Percentiles rank a stretch among this genome's conserved stretches.
These are phyloP conservation scores for Emydocephalus ijimae DNA, from an alignment of 2,113 vertebrate species.

Conservation along the genomic window DNA sequence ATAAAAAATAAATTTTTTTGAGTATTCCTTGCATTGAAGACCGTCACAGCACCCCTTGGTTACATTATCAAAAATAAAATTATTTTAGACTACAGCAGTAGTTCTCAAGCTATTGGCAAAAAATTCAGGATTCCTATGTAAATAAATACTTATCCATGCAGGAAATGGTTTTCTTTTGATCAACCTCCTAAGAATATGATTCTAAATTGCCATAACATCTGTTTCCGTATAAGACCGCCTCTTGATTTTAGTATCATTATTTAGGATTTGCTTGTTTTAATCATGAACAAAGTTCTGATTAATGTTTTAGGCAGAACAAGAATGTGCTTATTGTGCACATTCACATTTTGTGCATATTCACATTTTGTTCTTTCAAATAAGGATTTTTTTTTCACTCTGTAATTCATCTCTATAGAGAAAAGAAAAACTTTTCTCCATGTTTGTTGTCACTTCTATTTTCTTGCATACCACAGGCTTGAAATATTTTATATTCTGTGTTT, in stretches of 20 bases:
- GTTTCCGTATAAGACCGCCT: neutral
- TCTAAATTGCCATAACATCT: neutral
- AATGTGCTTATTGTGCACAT: neutral
- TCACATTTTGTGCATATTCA: neutral
- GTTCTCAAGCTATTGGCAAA: neutral
- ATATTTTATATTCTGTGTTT: neutral
- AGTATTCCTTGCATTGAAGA: neutral
- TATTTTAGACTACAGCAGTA: neutral
- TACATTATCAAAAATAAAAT: neutral
- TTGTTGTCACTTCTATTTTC: neutral
- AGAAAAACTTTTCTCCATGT: neutral
- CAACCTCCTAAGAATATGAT: neutral
- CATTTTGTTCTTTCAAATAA: neutral
- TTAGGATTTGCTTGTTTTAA: neutral
- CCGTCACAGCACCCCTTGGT: neutral
- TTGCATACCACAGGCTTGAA: neutral
- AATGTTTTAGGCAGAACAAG: neutral
- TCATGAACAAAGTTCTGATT: neutral
- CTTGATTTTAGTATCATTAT: neutral
- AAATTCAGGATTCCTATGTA: neutral
- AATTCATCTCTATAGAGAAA: neutral
- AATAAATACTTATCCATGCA: neutral
- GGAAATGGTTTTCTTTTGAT: neutral
- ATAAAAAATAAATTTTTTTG: neutral
- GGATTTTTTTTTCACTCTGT: neutral